Percentiles rank a stretch among this genome's conserved stretches.
Evolutionary conservation across 2,113 vertebrate species (phyloP).

Genomic region (Cepphus grylle): DNA sequence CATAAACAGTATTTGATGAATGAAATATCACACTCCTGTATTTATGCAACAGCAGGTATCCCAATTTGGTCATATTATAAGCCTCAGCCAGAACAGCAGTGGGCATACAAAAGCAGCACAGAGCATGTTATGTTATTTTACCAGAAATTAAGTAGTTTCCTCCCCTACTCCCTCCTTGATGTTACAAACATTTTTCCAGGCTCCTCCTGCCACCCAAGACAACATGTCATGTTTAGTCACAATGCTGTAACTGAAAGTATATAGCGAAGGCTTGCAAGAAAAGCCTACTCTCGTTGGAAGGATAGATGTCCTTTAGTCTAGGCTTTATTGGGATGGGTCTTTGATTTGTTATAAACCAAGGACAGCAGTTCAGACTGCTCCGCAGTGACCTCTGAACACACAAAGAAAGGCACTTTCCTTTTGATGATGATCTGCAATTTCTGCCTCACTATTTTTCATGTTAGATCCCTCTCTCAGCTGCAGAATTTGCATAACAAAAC

Average conservation of each 20-base stretch:
- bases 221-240: neutral
- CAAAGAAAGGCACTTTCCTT: neutral
- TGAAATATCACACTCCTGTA: neutral
- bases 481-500: slow-evolving; percentile 12
- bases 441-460: neutral
- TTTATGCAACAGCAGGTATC: neutral
- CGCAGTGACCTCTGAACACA: neutral
- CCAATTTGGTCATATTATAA: neutral
- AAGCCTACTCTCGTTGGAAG: neutral
- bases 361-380: neutral
- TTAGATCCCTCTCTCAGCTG: neutral
- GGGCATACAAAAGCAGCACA: neutral
- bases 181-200: neutral
- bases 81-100: neutral
- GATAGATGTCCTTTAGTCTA: neutral
- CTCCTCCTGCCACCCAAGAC: neutral
- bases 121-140: neutral
- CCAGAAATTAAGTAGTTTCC: neutral
- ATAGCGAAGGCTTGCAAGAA: neutral
- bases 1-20: neutral
- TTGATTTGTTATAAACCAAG: neutral
- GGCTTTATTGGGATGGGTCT: neutral
- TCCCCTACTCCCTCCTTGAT: neutral
- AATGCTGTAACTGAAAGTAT: neutral
- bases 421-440: neutral